Base-by-base conservation (phyloP, 2,888 invertebrate genomes). In the Hetaerina titia region DNA sequence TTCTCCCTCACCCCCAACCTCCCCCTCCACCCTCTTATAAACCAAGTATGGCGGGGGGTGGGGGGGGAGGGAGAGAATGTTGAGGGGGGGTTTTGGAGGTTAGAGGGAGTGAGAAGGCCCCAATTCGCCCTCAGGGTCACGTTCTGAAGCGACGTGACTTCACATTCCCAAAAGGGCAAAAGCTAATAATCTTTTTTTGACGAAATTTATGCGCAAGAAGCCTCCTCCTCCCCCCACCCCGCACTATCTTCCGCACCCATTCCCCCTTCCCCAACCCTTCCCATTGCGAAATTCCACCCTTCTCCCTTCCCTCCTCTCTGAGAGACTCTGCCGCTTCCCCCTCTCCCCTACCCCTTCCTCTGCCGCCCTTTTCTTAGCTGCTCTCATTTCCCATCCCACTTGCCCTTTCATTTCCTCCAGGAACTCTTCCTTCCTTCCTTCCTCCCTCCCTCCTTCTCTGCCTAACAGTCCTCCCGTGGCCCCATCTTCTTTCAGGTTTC, bases 101-200 rank as follows among this genome's bases (percentile, higher is more conserved):
- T 17, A n/a, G 69, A n/a, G 25, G 25, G 9, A 15, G 25, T 31
- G 63, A 63, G 90, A 90, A 90, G 60, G 25, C 90, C 63, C 63
- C 89, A 60, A 90, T 90, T 90, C 89, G 58, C 90, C 90, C 60
- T 90, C 60, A 63, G 63, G 63, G 63, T 90, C 90, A 90, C 90
- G 90, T 90, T 63, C 57, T 63, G 60, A 60, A 60, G n/a, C 90
- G 60, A 90, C 90, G 90, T 90, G 90, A 90, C 90, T 63, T 63
- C 63, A 90, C 90, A 90, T 90, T 90, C 90, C 90, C 63, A 90
- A 60, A 90, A 63, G 90, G 90, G 63, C 60, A 90, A 90, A 63
- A 90, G 90, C 90, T 90, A 63, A 90, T 90, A 90, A 90, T 90
- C 90, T 90, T 90, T 90, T 87, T 90, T 63, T 60, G 90, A 15